Base-by-base conservation (phyloP, 2,797 vertebrate genomes). In the Pseudotriccus pelzelni region DNA sequence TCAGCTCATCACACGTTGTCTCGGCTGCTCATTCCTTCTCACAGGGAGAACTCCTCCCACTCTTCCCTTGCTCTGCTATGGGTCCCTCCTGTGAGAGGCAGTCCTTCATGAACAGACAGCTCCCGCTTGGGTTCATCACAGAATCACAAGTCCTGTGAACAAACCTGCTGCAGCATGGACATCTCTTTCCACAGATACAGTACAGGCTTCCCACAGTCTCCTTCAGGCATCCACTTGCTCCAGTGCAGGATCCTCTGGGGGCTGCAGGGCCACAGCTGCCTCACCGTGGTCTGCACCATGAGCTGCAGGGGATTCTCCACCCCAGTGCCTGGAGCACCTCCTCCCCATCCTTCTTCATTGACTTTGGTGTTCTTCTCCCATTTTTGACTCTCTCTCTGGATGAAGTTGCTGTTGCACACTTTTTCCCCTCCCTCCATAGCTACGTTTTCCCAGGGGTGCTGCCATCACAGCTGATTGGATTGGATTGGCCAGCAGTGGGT, bases 261-360 rank as follows among this genome's bases (percentile, higher is more conserved):
- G 30, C 44, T 46, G 22, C 37, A 69, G 56, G 17, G 28, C 7
- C 7, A 46, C 43, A 56, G 17, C 24, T 80, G 43, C 12, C 21
- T 56, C 18, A 5, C 56, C 22, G 17, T 15, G n/a, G 24, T 11
- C 28, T 44, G 21, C 21, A 34, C 21, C n/a, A 46, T 0, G 0
- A 28, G 7, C 21, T 52, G 1, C 11, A 53, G 34, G 17, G 27
- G 0, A 53, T 53, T 30, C 23, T 74, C 32, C 49, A 12, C 10
- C 20, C 24, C 2, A 2, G n/a, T 2, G 1, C 14, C 17, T 43
- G 17, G 15, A n/a, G 5, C 12, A 37, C 4, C 3, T 91, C 20
- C 30, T 53, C 0, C 21, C 6, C 3, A 8, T 73, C 4, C 41
- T 77, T 55, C 36, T 60, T 0, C 53, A 18, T 3, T 32, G 28